phyloP scores from a whole-genome alignment of 2,797 vertebrate genomes.

The Cirrhinus molitorella region DNA sequence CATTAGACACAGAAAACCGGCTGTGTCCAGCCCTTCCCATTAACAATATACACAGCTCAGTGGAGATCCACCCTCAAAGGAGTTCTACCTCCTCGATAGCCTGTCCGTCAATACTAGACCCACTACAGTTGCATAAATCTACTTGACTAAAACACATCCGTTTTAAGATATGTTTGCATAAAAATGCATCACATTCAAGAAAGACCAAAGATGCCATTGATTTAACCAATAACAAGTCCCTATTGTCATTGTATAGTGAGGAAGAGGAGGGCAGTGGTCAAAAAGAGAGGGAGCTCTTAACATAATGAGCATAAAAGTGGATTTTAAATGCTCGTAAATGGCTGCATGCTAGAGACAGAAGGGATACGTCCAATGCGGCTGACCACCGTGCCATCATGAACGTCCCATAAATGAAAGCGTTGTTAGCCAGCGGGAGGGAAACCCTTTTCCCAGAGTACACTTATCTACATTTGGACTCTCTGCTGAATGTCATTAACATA shows the following conservation, averaged over 20 bases:
- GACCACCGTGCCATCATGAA: conserved; percentile 72
- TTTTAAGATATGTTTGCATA: background rate
- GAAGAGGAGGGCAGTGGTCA: conserved; percentile 35
- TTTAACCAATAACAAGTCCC: background rate
- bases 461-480: conserved; percentile 68
- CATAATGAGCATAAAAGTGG: conserved; percentile 75
- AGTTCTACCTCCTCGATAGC: conserved; percentile 1
- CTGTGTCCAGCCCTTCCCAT: conserved; percentile 15
- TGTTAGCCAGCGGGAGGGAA: conserved; percentile 67
- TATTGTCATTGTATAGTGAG: background rate
- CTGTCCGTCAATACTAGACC: conserved; percentile 14
- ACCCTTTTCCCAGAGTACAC: conserved; percentile 71
- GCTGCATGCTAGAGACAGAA: conserved; percentile 66
- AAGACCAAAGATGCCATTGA: background rate
- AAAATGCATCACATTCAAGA: conserved; percentile 8
- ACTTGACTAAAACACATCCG: background rate
- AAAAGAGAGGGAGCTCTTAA: conserved; percentile 63
- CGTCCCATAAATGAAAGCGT: conserved; percentile 70
- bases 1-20: conserved; percentile 20
- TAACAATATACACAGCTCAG: conserved; percentile 31
- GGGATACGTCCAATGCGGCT: conserved; percentile 62
- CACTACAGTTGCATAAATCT: conserved; percentile 11
- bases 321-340: conserved; percentile 65
- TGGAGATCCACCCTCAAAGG: conserved; percentile 16
- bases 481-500: conserved; percentile 46